These are phyloP conservation scores for Drosophila parabipectinata DNA, from an alignment of 1,140 invertebrate genomes.

Conservation along the genomic window DNA sequence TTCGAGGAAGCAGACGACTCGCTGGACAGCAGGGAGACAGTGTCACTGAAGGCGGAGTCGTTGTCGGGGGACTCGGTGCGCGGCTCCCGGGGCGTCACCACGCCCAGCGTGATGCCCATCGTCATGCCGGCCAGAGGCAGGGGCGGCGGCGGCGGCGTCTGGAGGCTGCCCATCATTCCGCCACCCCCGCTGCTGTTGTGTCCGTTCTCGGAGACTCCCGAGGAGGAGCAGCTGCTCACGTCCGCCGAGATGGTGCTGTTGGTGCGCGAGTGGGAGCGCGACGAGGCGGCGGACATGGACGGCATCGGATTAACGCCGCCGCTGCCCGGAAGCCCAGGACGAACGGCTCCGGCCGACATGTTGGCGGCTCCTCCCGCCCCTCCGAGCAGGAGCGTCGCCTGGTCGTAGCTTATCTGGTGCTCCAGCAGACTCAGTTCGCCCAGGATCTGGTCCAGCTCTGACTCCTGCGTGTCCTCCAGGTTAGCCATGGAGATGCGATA, in stretches of 20 bases:
- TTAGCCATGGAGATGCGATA: constrained; percentile 97
- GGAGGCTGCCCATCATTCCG: constrained; percentile 10
- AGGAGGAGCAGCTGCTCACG: constrained; percentile 80
- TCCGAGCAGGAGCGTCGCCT: constrained; percentile 78
- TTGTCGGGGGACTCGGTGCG: constrained; percentile 97
- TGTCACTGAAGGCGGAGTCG: constrained; percentile 98
- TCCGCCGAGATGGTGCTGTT: constrained; percentile 84
- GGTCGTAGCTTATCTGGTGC: constrained; percentile 71
- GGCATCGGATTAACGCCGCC: constrained; percentile 36
- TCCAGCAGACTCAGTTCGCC: constrained; percentile 96
- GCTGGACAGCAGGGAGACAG: constrained; percentile 94
- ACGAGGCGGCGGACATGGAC: constrained; percentile 62
- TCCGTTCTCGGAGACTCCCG: constrained; percentile 77
- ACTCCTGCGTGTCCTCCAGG: constrained; percentile 96
- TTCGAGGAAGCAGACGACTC: constrained; percentile 95
- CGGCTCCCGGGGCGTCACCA: constrained; percentile 83
- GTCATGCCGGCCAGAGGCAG: constrained; percentile 29
- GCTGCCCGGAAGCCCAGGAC: constrained; percentile 59
- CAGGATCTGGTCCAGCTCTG: constrained; percentile 97
- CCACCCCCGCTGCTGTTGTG: constrained; percentile 16
- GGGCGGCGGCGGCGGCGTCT: neutral
- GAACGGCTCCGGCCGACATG: constrained; percentile 64
- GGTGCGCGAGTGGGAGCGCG: constrained; percentile 85
- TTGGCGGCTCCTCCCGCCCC: neutral
- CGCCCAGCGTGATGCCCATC: constrained; percentile 67